Evolutionary conservation across 2,113 vertebrate species (phyloP).

Genomic region (Polyodon spathula): DNA sequence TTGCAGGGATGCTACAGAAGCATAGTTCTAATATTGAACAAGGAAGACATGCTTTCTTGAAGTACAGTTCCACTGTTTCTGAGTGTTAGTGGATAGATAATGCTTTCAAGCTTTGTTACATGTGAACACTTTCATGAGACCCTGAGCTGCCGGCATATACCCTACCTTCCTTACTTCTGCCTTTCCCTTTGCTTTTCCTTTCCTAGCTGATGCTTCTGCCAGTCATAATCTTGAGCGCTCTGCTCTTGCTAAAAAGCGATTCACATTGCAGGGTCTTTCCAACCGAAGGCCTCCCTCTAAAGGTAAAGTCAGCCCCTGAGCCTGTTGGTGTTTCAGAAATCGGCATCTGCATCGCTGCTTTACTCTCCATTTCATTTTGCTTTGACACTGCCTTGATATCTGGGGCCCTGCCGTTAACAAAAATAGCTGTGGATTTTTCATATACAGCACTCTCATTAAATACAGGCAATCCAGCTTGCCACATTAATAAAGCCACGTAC

Average conservation of each 20-base stretch:
- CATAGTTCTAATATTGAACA: neutral
- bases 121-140: neutral
- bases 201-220: slow-evolving; percentile 68
- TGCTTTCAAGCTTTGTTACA: slow-evolving; percentile 2
- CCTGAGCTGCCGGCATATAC: neutral
- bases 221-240: slow-evolving; percentile 63
- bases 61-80: neutral
- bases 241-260: slow-evolving; percentile 76
- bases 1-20: no score
- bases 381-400: no score
- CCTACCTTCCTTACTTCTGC: neutral
- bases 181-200: slow-evolving; percentile 44
- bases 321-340: slow-evolving; percentile 1
- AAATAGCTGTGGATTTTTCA: no score
- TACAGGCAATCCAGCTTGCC: no score
- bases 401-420: no score
- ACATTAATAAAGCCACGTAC: no score
- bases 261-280: slow-evolving; percentile 81
- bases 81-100: neutral
- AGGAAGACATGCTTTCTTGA: neutral
- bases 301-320: slow-evolving; percentile 60
- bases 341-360: no score
- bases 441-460: no score
- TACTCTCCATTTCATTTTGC: no score
- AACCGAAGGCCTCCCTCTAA: slow-evolving; percentile 75